Evolutionary conservation across 2,797 vertebrate genomes (phyloP).

Genomic region (Clarias platycephalus): DNA sequence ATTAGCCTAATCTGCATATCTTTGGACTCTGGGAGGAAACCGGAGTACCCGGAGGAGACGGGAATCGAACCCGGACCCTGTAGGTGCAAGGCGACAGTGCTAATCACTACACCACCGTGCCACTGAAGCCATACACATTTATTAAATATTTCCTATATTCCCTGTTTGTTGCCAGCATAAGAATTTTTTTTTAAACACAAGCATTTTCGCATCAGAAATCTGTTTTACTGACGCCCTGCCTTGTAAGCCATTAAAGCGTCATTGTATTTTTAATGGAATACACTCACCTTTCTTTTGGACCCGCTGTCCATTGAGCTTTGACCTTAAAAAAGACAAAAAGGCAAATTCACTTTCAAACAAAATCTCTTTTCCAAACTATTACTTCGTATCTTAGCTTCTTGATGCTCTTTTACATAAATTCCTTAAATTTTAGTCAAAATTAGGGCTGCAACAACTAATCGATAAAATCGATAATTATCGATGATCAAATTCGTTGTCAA

Average conservation of each 20-base stretch:
- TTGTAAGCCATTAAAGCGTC: not conserved
- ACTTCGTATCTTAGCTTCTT: not conserved
- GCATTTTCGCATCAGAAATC: not conserved
- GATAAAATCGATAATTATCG: too few relatives aligned
- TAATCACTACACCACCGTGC: too few relatives aligned
- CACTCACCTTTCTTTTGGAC: slow-evolving; percentile 18
- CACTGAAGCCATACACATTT: not conserved
- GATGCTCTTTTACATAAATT: not conserved
- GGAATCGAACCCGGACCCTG: too few relatives aligned
- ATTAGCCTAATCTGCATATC: too few relatives aligned
- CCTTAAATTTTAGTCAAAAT: not conserved
- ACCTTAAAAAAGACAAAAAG: not conserved
- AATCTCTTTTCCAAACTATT: not conserved
- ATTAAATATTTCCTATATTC: not conserved
- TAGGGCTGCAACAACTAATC: too few relatives aligned
- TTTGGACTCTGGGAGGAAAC: too few relatives aligned
- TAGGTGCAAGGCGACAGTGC: too few relatives aligned
- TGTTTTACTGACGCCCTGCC: not conserved
- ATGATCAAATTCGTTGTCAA: too few relatives aligned
- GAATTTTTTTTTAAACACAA: not conserved
- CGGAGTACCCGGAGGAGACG: too few relatives aligned
- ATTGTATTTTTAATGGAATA: not conserved
- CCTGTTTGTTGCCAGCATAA: not conserved
- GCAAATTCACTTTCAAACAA: not conserved
- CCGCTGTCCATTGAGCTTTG: not conserved